Evolutionary conservation across 2,113 vertebrate genomes (phyloP), one percentile per base, ranked within the genome.

Genomic region (Sapajus apella): DNA sequence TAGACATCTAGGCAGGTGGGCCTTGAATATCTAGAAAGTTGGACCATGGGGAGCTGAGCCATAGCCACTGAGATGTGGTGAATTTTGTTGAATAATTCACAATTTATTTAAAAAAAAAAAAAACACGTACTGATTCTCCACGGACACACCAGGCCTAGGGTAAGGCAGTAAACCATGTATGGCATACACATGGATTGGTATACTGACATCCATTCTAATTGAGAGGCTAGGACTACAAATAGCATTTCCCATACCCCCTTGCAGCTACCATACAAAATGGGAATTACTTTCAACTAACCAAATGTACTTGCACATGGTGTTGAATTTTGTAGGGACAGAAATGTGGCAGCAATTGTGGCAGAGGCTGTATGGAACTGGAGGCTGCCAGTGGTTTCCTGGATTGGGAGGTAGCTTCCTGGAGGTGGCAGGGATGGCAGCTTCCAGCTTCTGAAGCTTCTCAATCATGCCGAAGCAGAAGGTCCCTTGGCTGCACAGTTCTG

Each of bases 251-350:
- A 52, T 30, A 52, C 75, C 56, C 45, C 30, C 16, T 30, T 52
- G 18, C 2, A 68, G 32, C 37, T 40, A 35, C 64, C 18, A 43
- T 10, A 32, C 6, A 50, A 16, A 77, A 45, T 18, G 1, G 8
- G 47, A 52, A 64, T 75, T 52, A 8, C 27, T 82, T 64, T 61
- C 77, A 27, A n/a, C 7, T 35, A 11, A 45, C 30, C 25, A 30
- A n/a, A 40, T 18, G 50, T 43, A 14, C 47, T 35, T 0, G 0
- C 0, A 0, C 4, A 13, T 47, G 55, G 47, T 16, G 1, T 0
- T 80, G 61, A 47, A 7, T 50, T 61, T 45, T 2, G 17, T 4
- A 21, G 75, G 70, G n/a, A n/a, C 14, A 32, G n/a, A 68, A 20
- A 68, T 0, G 2, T 8, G 30, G 23, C 43, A 16, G 61, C 32